Percentiles rank a stretch among this genome's conserved stretches.
Evolutionary conservation across 2,797 vertebrate genomes (phyloP).

Genomic region (Poecilia gillii): DNA sequence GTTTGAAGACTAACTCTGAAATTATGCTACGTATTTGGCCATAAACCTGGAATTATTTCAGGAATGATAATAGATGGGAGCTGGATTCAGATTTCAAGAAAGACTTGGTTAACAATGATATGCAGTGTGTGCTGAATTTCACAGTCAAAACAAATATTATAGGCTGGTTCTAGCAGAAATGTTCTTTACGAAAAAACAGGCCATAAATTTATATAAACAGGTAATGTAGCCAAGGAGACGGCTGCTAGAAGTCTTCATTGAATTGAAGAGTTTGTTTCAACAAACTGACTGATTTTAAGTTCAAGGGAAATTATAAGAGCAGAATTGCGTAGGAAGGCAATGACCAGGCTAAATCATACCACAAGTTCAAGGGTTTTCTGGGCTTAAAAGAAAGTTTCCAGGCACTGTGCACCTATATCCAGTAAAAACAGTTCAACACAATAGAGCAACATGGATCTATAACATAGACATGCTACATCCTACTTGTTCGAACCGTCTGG

Average conservation of each 20-base stretch:
- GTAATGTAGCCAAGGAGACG: neutral
- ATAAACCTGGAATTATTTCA: conserved; percentile 1
- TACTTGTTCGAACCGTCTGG: conserved; percentile 32
- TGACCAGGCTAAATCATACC: neutral
- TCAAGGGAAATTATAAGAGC: too few relatives aligned
- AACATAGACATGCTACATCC: conserved; percentile 22
- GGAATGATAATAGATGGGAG: neutral
- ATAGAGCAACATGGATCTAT: conserved; percentile 20
- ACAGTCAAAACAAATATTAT: neutral
- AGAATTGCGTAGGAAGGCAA: too few relatives aligned
- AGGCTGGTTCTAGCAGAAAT: neutral
- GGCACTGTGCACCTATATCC: neutral
- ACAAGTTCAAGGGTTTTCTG: neutral
- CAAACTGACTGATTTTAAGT: too few relatives aligned
- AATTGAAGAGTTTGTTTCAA: too few relatives aligned
- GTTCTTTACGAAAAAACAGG: neutral
- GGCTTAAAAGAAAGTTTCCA: neutral
- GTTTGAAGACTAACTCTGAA: conserved; percentile 2
- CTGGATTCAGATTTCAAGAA: conserved; percentile 25
- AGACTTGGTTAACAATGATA: neutral
- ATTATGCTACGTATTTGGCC: conserved; percentile 4
- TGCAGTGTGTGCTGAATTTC: neutral
- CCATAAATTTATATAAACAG: neutral
- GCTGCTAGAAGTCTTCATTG: neutral
- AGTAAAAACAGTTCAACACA: neutral